Evolutionary conservation across 2,113 vertebrate species (phyloP).

Genomic region (Phycodurus eques): DNA sequence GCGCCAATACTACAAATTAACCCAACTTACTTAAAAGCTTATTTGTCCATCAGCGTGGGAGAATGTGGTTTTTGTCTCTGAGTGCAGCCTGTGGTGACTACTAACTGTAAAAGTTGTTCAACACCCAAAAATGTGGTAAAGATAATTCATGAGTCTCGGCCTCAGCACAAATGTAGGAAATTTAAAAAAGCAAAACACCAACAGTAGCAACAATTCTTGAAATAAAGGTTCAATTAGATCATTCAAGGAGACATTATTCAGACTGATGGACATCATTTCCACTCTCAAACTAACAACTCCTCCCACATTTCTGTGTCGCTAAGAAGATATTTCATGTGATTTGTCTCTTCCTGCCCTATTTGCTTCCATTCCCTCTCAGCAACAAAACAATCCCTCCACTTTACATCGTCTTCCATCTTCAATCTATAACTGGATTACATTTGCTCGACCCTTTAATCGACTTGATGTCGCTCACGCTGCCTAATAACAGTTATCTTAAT

Average conservation of each 20-base stretch:
- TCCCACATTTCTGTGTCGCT: slow-evolving; percentile 8
- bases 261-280: slow-evolving; percentile 15
- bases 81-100: background rate
- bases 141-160: background rate
- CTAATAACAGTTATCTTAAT: slow-evolving; percentile 66
- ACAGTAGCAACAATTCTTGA: background rate
- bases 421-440: slow-evolving; percentile 31
- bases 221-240: background rate
- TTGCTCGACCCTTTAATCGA: slow-evolving; percentile 32
- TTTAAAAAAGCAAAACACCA: background rate
- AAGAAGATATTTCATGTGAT: slow-evolving; percentile 50
- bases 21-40: background rate
- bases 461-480: slow-evolving; percentile 29
- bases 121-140: background rate
- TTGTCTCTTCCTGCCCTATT: slow-evolving; percentile 21
- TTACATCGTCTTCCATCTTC: background rate
- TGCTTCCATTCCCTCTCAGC: slow-evolving; percentile 23
- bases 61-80: background rate
- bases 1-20: background rate
- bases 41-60: background rate
- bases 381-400: slow-evolving; percentile 21
- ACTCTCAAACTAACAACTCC: slow-evolving; percentile 37
- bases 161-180: too few species aligned
- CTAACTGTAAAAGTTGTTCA: background rate
- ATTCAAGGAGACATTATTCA: slow-evolving; percentile 5